phyloP scores from a whole-genome alignment of 2,797 vertebrate species.

The Botia almorhae region DNA sequence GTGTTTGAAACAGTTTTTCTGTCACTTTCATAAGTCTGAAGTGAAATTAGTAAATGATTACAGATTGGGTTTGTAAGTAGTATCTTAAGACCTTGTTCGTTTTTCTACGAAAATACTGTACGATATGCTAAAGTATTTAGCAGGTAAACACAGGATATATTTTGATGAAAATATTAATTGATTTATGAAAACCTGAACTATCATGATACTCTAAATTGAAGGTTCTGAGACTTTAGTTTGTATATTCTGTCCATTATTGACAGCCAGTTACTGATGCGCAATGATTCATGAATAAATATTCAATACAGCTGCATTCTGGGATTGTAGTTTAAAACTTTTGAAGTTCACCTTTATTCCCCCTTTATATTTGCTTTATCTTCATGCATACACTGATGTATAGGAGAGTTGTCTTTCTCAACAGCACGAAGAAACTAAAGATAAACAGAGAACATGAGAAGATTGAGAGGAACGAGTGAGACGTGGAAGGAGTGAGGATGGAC shows the following conservation, averaged over 20 bases:
- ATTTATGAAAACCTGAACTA: constrained; percentile 16
- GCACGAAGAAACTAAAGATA: background rate
- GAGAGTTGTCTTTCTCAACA: background rate
- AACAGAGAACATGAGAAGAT: constrained; percentile 5
- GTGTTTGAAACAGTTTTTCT: background rate
- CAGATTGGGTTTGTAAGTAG: background rate
- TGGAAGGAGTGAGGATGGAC: constrained; percentile 24
- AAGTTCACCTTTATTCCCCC: background rate
- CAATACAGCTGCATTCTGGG: constrained; percentile 18
- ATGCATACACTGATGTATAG: background rate
- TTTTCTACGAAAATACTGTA: background rate
- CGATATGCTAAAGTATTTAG: background rate
- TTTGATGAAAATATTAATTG: constrained; percentile 1
- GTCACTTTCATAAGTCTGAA: background rate
- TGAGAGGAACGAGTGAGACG: constrained; percentile 18
- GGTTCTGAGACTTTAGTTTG: background rate
- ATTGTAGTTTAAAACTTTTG: background rate
- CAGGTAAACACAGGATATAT: background rate
- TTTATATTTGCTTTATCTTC: background rate
- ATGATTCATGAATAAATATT: constrained; percentile 14
- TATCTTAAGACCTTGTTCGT: background rate
- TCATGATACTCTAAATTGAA: background rate
- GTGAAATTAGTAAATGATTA: background rate
- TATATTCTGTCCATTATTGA: constrained; percentile 1
- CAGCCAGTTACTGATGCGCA: background rate